A percentile compares a stretch with the other conserved stretches of the same genome.
These are phyloP conservation scores for Caenorhabditis afra DNA, from an alignment of 2,888 invertebrate species.

Conservation along the genomic window DNA sequence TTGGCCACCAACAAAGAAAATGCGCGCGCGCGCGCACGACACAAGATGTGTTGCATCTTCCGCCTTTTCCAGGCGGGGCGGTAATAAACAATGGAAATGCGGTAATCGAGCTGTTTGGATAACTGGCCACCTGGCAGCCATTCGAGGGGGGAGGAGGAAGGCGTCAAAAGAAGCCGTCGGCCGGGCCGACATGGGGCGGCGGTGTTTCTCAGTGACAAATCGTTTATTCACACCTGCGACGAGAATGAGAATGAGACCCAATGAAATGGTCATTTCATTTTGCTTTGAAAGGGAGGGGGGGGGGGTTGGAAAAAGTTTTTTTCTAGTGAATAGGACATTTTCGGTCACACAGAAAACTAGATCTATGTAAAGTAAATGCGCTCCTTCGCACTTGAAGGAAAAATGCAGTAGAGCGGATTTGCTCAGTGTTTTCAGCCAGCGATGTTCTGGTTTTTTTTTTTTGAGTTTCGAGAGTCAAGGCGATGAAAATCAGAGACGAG, in stretches of 20 bases:
- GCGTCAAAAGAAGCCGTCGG: neutral
- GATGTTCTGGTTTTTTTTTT: too few species aligned
- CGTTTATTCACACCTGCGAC: constrained; percentile 37
- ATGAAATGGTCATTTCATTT: neutral
- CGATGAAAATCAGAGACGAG: too few species aligned
- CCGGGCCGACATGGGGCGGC: neutral
- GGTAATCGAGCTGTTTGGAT: constrained; percentile 55
- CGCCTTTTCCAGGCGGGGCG: constrained; percentile 5
- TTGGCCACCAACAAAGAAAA: constrained; percentile 14
- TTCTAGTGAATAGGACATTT: too few species aligned
- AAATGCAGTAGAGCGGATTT: too few species aligned
- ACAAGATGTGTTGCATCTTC: neutral
- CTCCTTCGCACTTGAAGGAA: too few species aligned
- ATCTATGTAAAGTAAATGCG: too few species aligned
- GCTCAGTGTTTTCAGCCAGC: too few species aligned
- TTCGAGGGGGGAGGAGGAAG: neutral
- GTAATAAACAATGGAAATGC: constrained; percentile 55
- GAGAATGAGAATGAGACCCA: neutral
- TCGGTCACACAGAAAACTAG: too few species aligned
- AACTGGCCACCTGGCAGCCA: constrained; percentile 40
- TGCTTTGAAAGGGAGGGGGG: too few species aligned
- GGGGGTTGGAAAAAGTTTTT: too few species aligned
- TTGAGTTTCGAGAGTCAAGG: too few species aligned
- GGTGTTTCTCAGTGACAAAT: constrained; percentile 13
- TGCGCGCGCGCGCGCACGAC: too few species aligned